A percentile compares a stretch with the other conserved stretches of the same genome.
These are phyloP conservation scores for Phrynocephalus guinanensis DNA, from an alignment of 2,797 vertebrate species.

Conservation along the genomic window DNA sequence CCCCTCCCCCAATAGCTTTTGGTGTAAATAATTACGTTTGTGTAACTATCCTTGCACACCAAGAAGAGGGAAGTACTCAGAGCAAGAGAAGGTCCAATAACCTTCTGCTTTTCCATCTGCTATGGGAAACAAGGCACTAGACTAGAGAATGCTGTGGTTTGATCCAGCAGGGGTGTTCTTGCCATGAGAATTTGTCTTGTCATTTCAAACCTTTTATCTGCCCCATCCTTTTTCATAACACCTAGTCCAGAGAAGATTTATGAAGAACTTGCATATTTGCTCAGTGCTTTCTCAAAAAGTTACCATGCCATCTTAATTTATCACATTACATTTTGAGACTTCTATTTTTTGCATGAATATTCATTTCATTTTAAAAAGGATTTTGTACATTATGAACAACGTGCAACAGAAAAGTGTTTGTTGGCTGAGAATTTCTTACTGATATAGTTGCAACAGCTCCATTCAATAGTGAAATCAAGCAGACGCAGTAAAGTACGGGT, in stretches of 20 bases:
- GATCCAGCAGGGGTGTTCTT: background rate
- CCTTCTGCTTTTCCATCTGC: background rate
- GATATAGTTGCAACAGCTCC: background rate
- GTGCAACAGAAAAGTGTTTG: background rate
- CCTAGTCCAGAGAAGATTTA: background rate
- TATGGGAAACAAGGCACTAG: background rate
- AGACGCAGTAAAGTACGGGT: too few relatives aligned
- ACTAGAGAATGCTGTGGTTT: background rate
- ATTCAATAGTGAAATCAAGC: background rate
- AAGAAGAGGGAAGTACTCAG: background rate
- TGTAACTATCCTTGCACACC: background rate
- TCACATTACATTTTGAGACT: background rate
- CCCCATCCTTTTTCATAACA: background rate
- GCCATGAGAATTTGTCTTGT: too few relatives aligned
- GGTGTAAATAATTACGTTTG: background rate
- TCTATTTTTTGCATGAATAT: background rate
- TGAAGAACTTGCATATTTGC: background rate
- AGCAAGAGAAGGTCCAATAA: background rate
- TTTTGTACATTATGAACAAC: background rate
- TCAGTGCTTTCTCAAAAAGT: background rate
- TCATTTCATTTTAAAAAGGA: background rate
- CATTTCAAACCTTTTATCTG: background rate
- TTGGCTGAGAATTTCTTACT: background rate
- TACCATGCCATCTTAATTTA: background rate
- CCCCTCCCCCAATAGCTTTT: background rate